A percentile compares a stretch with the other conserved stretches of the same genome.
phyloP scores from a whole-genome alignment of 1,140 invertebrate genomes.

The Parasteatoda tepidariorum region DNA sequence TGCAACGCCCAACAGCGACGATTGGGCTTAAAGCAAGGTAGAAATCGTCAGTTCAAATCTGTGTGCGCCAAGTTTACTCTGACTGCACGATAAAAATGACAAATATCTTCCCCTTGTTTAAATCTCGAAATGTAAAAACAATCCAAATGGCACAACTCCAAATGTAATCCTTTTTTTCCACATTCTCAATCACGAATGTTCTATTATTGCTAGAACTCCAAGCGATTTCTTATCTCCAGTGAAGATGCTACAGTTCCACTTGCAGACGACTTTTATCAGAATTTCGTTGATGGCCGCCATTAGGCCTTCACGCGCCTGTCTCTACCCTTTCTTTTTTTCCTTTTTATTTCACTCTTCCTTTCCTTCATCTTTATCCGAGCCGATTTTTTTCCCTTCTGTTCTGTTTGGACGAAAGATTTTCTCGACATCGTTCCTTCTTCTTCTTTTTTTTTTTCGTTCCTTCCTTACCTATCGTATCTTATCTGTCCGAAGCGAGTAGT shows the following conservation, averaged over 20 bases:
- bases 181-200: slow-evolving; percentile 38
- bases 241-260: not conserved
- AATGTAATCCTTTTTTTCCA: slow-evolving; percentile 47
- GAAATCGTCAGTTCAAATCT: too few species aligned
- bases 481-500: slow-evolving; percentile 44
- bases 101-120: not conserved
- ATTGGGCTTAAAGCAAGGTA: too few species aligned
- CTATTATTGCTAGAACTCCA: slow-evolving; percentile 9
- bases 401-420: slow-evolving; percentile 46
- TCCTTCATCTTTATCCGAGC: not conserved
- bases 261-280: slow-evolving; percentile 53
- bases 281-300: slow-evolving; percentile 47
- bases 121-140: not conserved
- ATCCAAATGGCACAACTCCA: not conserved
- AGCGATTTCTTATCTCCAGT: slow-evolving; percentile 32
- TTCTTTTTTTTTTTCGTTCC: not conserved
- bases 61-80: too few species aligned
- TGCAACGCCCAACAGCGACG: too few species aligned
- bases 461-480: slow-evolving; percentile 32
- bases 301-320: slow-evolving; percentile 19
- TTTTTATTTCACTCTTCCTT: slow-evolving; percentile 11
- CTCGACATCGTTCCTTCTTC: not conserved
- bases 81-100: too few species aligned
- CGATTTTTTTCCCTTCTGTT: not conserved
- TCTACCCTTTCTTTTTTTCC: slow-evolving; percentile 1